Percentiles rank a stretch among this genome's conserved stretches.
These are phyloP conservation scores for Xiphophorus birchmanni DNA, from an alignment of 2,797 vertebrate genomes.

Conservation along the genomic window DNA sequence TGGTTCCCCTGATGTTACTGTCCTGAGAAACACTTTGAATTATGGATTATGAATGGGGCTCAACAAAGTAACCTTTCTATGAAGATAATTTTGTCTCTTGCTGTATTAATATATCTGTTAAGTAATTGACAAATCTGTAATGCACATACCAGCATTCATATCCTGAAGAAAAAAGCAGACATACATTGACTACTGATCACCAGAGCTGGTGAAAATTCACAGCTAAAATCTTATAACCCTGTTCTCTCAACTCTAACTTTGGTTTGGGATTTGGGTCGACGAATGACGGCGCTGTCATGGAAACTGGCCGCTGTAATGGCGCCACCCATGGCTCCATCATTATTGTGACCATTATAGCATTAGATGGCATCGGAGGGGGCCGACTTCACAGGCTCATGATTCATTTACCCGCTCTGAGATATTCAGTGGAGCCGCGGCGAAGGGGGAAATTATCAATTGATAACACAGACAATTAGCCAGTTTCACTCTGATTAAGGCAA, in stretches of 20 bases:
- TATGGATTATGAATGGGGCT: background rate
- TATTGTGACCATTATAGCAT: conserved; percentile 69
- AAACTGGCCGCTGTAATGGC: conserved; percentile 63
- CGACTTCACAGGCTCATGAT: conserved; percentile 36
- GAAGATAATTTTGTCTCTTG: background rate
- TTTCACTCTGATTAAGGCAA: conserved; percentile 37
- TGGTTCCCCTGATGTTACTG: background rate
- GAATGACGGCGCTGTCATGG: conserved; percentile 52
- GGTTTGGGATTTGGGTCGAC: conserved; percentile 19
- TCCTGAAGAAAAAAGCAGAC: background rate
- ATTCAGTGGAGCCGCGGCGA: conserved; percentile 28
- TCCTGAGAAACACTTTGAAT: background rate
- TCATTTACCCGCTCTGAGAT: conserved; percentile 56
- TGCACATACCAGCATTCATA: background rate
- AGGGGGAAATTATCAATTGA: conserved; percentile 54
- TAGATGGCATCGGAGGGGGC: conserved; percentile 62
- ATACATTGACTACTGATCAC: conserved; percentile 27
- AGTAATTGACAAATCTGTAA: background rate
- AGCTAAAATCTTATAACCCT: conserved; percentile 22
- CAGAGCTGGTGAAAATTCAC: conserved; percentile 12
- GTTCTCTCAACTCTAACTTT: conserved; percentile 13
- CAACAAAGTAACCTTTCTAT: background rate
- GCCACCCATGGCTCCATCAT: conserved; percentile 63
- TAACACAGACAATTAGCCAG: conserved; percentile 50
- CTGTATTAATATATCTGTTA: background rate